These are phyloP conservation scores for Strigops habroptila DNA, from an alignment of 2,113 vertebrate genomes.

Conservation along the genomic window DNA sequence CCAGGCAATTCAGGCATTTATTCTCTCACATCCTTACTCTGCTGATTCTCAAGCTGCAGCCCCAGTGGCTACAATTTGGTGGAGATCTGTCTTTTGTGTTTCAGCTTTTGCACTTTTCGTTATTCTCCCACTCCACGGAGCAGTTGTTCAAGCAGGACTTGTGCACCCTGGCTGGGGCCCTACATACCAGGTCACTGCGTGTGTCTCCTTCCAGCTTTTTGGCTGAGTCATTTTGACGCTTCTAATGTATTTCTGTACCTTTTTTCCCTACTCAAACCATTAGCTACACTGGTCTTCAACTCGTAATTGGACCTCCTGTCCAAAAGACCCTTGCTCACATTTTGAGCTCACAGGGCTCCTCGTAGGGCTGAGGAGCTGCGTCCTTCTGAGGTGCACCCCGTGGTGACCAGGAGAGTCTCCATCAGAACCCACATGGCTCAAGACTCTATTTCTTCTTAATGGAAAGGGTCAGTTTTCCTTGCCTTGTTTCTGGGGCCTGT, in stretches of 20 bases:
- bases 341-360: background rate
- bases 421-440: background rate
- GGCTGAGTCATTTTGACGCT: background rate
- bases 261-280: background rate
- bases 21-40: background rate
- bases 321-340: background rate
- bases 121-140: fast-evolving
- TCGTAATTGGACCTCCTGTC: background rate
- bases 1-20: background rate
- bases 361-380: fast-evolving
- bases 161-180: fast-evolving
- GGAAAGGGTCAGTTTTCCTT: background rate
- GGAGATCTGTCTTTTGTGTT: background rate
- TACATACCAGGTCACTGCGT: fast-evolving
- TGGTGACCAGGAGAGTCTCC: fast-evolving
- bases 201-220: background rate
- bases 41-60: background rate
- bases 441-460: background rate
- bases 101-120: background rate
- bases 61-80: background rate
- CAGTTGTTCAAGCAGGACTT: fast-evolving
- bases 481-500: background rate
- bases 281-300: background rate
- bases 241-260: background rate
- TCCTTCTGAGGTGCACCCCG: background rate